These are phyloP conservation scores for Fistularia tabacaria DNA, from an alignment of 2,797 vertebrate species.

Conservation along the genomic window DNA sequence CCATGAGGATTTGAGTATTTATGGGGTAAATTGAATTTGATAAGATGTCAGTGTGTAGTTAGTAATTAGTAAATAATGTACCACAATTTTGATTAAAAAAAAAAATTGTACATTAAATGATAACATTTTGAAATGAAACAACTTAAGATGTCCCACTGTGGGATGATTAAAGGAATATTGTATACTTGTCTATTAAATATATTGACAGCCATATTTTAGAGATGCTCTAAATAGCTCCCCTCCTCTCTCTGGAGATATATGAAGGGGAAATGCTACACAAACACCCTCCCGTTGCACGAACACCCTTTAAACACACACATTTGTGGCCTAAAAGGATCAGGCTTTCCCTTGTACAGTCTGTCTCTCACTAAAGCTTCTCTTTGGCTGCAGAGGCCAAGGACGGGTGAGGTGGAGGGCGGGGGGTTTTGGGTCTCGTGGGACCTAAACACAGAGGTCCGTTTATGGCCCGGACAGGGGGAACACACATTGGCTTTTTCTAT, in stretches of 20 bases:
- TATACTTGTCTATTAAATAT: no score
- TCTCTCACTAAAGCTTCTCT: slow-evolving; percentile 56
- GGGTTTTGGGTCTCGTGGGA: slow-evolving; percentile 44
- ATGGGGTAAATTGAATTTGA: no score
- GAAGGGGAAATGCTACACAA: slow-evolving; percentile 19
- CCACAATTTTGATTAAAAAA: no score
- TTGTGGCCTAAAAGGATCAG: slow-evolving; percentile 47
- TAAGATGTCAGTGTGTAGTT: no score
- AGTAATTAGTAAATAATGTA: no score
- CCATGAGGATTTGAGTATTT: no score
- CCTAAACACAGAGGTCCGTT: slow-evolving; percentile 68
- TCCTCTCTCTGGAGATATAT: not conserved
- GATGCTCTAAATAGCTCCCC: no score
- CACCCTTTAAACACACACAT: slow-evolving; percentile 51
- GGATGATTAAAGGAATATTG: no score
- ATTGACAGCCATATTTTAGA: no score
- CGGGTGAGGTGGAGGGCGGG: slow-evolving; percentile 15
- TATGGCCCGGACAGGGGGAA: slow-evolving; percentile 58
- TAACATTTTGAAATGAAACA: no score
- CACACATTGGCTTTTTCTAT: slow-evolving; percentile 63
- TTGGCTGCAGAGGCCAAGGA: slow-evolving; percentile 44
- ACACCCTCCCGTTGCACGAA: slow-evolving; percentile 33
- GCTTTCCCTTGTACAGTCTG: slow-evolving; percentile 46
- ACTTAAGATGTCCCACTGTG: no score
- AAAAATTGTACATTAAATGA: no score